phyloP scores from a whole-genome alignment of 2,113 vertebrate species.

The Syngnathus typhle region DNA sequence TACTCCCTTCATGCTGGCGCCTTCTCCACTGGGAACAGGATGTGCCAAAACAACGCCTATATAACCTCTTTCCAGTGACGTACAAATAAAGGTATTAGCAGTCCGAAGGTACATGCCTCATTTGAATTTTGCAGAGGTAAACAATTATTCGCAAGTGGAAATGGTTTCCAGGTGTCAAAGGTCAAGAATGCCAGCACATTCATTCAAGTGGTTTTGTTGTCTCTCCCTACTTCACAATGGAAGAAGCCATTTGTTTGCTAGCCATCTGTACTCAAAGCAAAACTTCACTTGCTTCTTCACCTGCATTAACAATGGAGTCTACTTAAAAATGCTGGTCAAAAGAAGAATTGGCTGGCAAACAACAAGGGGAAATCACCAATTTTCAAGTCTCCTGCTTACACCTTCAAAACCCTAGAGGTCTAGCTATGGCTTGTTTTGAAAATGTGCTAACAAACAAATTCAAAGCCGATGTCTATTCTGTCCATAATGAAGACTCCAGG shows the following conservation, averaged over 20 bases:
- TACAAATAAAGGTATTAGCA: slow-evolving; percentile 38
- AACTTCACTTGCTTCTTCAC: not conserved
- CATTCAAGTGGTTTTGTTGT: not conserved
- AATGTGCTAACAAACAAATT: slow-evolving; percentile 59
- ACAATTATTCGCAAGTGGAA: not conserved
- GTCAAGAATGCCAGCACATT: not conserved
- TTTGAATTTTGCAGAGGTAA: slow-evolving; percentile 33
- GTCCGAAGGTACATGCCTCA: slow-evolving; percentile 26
- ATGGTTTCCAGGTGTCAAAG: not conserved
- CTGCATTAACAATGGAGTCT: slow-evolving; percentile 18
- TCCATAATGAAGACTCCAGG: slow-evolving; percentile 69
- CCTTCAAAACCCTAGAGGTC: slow-evolving; percentile 54
- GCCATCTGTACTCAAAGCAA: slow-evolving; percentile 12
- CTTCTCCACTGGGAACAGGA: slow-evolving; percentile 30
- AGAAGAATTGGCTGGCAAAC: slow-evolving; percentile 51
- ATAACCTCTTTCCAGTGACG: slow-evolving; percentile 34
- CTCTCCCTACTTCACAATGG: slow-evolving; percentile 11
- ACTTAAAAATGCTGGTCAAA: slow-evolving; percentile 48
- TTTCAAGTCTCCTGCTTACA: slow-evolving; percentile 40
- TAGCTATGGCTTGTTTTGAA: slow-evolving; percentile 48
- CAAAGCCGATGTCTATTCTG: slow-evolving; percentile 68
- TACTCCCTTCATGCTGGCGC: slow-evolving; percentile 14
- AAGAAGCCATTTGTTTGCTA: slow-evolving; percentile 6
- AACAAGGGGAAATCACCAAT: slow-evolving; percentile 46
- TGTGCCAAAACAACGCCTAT: slow-evolving; percentile 16